Evolutionary conservation across 2,797 vertebrate genomes (phyloP).

Genomic region (Pyrocephalus nanus): DNA sequence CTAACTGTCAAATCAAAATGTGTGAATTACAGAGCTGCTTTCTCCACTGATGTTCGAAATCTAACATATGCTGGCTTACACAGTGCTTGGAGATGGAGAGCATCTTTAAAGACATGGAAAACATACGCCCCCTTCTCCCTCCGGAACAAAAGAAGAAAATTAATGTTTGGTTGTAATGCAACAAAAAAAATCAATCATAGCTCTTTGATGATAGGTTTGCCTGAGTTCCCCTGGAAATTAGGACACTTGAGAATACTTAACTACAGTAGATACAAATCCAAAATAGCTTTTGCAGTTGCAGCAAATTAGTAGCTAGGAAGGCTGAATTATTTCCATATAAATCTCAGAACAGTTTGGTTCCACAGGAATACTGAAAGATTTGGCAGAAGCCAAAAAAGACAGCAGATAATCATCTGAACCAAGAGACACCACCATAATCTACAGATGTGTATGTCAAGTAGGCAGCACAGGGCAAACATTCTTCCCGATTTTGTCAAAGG

Average conservation of each 20-base stretch:
- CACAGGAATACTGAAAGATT: not conserved
- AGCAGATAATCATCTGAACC: not conserved
- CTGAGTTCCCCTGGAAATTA: not conserved
- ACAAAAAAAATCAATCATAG: not conserved
- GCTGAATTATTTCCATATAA: not conserved
- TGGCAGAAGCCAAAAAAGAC: not conserved
- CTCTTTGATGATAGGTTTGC: conserved; percentile 30
- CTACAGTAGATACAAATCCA: not conserved
- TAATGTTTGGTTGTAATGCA: not conserved
- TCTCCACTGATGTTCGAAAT: conserved; percentile 34
- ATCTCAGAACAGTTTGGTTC: not conserved
- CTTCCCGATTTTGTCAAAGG: not conserved
- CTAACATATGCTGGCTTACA: conserved; percentile 37
- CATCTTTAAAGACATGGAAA: conserved; percentile 6
- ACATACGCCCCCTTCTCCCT: not conserved
- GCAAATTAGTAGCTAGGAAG: not conserved
- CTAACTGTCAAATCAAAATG: conserved; percentile 41
- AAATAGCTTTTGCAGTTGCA: not conserved
- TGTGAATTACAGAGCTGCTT: conserved; percentile 52
- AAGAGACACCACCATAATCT: not conserved
- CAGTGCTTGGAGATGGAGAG: conserved; percentile 1
- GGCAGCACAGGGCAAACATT: not conserved
- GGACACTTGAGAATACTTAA: conserved; percentile 13
- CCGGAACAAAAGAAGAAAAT: not conserved
- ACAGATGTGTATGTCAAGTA: not conserved